Conservation (phyloP, 2,113 vertebrate species). For the Epinephelus moara region DNA sequence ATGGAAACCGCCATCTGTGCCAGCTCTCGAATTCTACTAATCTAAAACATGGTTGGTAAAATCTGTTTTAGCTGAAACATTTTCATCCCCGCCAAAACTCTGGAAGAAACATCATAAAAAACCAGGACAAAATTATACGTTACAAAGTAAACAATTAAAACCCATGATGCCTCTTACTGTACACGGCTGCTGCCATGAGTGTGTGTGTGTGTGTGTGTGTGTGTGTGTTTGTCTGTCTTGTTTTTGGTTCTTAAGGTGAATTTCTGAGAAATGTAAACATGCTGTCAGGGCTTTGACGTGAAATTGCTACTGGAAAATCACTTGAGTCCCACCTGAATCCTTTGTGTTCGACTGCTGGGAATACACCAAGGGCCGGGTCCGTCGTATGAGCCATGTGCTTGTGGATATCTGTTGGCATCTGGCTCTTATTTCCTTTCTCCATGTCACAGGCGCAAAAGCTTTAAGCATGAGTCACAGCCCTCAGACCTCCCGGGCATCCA, state of each 20-base stretch:
- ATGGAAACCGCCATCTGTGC: constrained; percentile 45
- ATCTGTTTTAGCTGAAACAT: constrained; percentile 56
- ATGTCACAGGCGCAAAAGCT: constrained; percentile 78
- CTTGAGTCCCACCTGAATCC: constrained; percentile 67
- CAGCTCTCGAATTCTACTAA: constrained; percentile 49
- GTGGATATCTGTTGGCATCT: constrained; percentile 85
- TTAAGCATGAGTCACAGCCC: constrained; percentile 83
- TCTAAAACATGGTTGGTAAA: constrained; percentile 61
- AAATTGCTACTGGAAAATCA: constrained; percentile 63
- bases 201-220: constrained; percentile 27
- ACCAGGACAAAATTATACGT: constrained; percentile 51
- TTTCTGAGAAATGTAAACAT: constrained; percentile 37
- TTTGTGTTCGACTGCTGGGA: constrained; percentile 43
- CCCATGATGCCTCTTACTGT: background rate
- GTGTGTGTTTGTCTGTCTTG: background rate
- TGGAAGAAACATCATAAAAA: constrained; percentile 43
- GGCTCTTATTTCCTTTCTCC: constrained; percentile 85
- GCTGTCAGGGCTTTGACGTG: constrained; percentile 8
- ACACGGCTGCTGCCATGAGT: background rate
- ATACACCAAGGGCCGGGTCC: constrained; percentile 41
- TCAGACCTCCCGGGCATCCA: constrained; percentile 76
- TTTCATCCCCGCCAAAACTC: constrained; percentile 41
- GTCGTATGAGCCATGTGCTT: constrained; percentile 81
- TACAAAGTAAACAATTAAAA: constrained; percentile 57
- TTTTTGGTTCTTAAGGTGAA: constrained; percentile 29